Evolutionary conservation across 2,113 vertebrate species (phyloP).

Genomic region (Actinemys pallida): DNA sequence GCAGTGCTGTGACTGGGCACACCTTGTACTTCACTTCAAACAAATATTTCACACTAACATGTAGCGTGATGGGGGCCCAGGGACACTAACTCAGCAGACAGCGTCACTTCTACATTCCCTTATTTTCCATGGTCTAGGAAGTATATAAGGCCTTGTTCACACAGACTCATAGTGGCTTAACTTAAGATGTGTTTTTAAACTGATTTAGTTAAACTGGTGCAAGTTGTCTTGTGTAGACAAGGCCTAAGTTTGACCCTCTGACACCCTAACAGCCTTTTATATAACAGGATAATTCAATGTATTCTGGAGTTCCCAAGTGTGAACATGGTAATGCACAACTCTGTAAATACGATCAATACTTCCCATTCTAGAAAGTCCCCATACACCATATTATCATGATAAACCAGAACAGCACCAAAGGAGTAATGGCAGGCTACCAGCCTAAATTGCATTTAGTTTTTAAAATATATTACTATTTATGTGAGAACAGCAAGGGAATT

Average conservation of each 20-base stretch:
- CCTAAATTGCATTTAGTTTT: background rate
- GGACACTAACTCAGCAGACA: background rate
- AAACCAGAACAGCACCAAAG: background rate
- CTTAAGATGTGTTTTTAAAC: background rate
- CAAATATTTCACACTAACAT: fast-evolving
- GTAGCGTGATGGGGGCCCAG: background rate
- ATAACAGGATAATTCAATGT: background rate
- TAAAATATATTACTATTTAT: conserved; percentile 58
- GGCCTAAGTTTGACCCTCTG: background rate
- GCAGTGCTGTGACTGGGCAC: background rate
- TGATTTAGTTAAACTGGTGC: background rate
- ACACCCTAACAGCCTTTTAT: background rate
- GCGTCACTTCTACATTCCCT: fast-evolving
- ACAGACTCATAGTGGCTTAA: background rate
- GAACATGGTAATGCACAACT: background rate
- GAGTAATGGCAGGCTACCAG: background rate
- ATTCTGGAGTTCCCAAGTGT: background rate
- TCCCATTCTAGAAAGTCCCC: background rate
- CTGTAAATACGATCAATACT: background rate
- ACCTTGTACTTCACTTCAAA: background rate
- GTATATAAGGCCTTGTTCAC: background rate
- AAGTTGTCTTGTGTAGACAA: background rate
- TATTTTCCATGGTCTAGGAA: background rate
- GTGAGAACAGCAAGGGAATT: conserved; percentile 33
- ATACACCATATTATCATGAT: background rate